These are phyloP conservation scores for Xenopus tropicalis DNA, from an alignment of 2,113 vertebrate species.

Conservation along the genomic window UCB_Xtro_10.0 CM004448.2:80207501-80208000, in stretches of 20 bases:
- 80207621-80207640: conserved; percentile 6
- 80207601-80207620: conserved; percentile 1
- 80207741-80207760: conserved; percentile 29
- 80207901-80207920: no score
- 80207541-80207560: conserved; percentile 1
- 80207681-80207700: conserved; percentile 18
- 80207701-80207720: conserved; percentile 30
- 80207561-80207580: conserved; percentile 11
- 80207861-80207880: background rate
- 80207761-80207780: conserved; percentile 33
- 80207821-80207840: conserved; percentile 20
- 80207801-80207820: conserved; percentile 33
- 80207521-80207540: background rate
- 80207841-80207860: conserved; percentile 1
- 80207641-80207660: conserved; percentile 17
- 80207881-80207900: background rate
- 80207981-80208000: no score
- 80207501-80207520: background rate
- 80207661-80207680: conserved; percentile 15
- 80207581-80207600: background rate
- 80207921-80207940: no score
- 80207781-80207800: conserved; percentile 13
- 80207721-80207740: conserved; percentile 29
- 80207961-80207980: no score
- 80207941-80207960: no score